Conservation (phyloP, 2,888 invertebrate genomes). For the Andrena bicolor region DNA sequence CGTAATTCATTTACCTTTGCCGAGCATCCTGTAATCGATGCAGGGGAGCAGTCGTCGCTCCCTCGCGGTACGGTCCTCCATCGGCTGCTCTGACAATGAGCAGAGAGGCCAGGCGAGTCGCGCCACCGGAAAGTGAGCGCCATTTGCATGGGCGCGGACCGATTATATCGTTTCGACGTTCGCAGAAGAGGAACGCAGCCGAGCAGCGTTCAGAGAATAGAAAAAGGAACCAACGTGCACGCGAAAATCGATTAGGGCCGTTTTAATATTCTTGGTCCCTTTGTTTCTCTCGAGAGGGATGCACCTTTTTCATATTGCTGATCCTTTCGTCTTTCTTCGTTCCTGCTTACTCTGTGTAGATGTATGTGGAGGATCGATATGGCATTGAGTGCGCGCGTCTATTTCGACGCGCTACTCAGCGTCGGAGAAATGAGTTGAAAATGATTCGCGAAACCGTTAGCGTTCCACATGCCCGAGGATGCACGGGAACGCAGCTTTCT, state of each 20-base stretch:
- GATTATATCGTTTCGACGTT: slow-evolving; percentile 55
- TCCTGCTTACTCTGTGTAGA: not conserved
- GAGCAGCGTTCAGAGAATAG: not conserved
- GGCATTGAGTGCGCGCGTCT: not conserved
- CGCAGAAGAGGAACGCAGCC: not conserved
- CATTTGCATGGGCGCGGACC: slow-evolving; percentile 56
- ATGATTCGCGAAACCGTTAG: slow-evolving; percentile 57
- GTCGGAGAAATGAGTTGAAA: slow-evolving; percentile 44
- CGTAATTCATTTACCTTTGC: slow-evolving; percentile 65
- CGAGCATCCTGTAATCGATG: slow-evolving; percentile 59
- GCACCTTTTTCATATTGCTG: slow-evolving; percentile 16
- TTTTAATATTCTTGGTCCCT: slow-evolving; percentile 32
- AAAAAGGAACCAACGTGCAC: slow-evolving; percentile 8
- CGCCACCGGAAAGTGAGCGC: slow-evolving; percentile 19
- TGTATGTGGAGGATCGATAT: slow-evolving; percentile 1
- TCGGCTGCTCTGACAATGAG: slow-evolving; percentile 54
- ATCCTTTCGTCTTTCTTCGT: not conserved
- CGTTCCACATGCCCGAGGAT: slow-evolving; percentile 41
- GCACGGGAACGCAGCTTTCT: slow-evolving; percentile 20
- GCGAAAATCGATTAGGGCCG: slow-evolving; percentile 44
- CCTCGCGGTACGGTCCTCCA: slow-evolving; percentile 41
- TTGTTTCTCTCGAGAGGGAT: not conserved
- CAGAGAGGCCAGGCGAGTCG: not conserved
- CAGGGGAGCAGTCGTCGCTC: slow-evolving; percentile 40
- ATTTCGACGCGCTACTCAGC: not conserved